A percentile compares a stretch with the other conserved stretches of the same genome.
Evolutionary conservation across 2,888 invertebrate species (phyloP).

Genomic region (Dugesia japonica): DNA sequence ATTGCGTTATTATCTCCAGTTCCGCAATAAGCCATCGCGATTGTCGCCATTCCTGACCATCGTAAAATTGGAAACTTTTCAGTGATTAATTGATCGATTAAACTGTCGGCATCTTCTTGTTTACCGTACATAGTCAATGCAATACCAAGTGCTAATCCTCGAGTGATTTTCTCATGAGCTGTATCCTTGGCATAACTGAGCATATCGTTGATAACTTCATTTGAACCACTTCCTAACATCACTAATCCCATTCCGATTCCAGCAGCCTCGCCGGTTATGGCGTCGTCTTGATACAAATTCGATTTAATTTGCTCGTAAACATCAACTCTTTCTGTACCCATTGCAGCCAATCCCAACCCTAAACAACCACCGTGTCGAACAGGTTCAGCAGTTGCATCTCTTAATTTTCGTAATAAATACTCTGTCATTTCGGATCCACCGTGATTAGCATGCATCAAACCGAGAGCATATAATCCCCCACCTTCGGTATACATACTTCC

Average conservation of each 20-base stretch:
- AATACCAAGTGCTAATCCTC: conserved; percentile 88
- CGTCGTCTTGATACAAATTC: conserved; percentile 91
- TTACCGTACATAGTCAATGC: conserved; percentile 88
- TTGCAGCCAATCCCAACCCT: conserved; percentile 85
- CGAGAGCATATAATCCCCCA: conserved; percentile 62
- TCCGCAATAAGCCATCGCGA: conserved; percentile 94
- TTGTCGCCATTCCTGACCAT: conserved; percentile 87
- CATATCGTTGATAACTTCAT: conserved; percentile 78
- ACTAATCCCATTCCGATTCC: conserved; percentile 92
- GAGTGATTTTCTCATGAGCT: conserved; percentile 89
- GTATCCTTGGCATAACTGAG: conserved; percentile 77
- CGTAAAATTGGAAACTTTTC: conserved; percentile 87
- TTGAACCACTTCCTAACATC: conserved; percentile 83
- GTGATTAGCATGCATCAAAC: conserved; percentile 92
- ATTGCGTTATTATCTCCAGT: conserved; percentile 93
- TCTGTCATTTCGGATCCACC: conserved; percentile 65
- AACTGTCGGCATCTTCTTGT: conserved; percentile 80
- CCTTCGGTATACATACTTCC: conserved; percentile 54
- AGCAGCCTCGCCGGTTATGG: conserved; percentile 86
- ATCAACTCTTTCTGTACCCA: conserved; percentile 64
- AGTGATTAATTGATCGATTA: conserved; percentile 70
- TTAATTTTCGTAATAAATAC: conserved; percentile 79
- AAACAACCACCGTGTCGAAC: conserved; percentile 91
- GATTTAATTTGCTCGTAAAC: conserved; percentile 80
- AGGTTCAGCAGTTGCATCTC: conserved; percentile 71